Base-by-base conservation (phyloP, 2,888 invertebrate genomes). In the Pammene fasciana region DNA sequence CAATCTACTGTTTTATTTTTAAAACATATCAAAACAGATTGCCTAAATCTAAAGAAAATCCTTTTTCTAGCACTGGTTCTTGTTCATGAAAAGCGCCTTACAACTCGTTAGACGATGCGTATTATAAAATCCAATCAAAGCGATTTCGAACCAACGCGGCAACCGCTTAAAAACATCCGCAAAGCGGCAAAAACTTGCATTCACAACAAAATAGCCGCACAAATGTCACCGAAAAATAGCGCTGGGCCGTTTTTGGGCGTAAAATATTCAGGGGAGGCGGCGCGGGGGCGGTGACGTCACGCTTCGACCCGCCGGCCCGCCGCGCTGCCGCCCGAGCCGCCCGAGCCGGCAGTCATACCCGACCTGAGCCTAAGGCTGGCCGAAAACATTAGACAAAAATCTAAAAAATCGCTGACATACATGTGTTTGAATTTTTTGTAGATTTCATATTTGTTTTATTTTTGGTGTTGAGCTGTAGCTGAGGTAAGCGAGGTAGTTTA, bases 231-330 rank as follows among this genome's bases (percentile, higher is more conserved):
- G 60, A 70, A 70, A 70, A 68, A 70, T 48, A 78, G 82, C 80
- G 77, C 72, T 80, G 79, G 77, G 83, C 85, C 82, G 82, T 86
- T 84, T 84, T 83, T 84, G 82, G 77, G 82, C 83, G 86, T 87
- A 85, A 87, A 87, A 86, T 87, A 86, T 88, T 85, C 85, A 85
- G 82, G 79, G 78, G 76, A 80, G 78, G 78, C 78, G 76, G 75
- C 73, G 77, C 80, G 80, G 74, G 26, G 73, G 79, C 52, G 65
- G 72, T 90, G 90, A 90, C 90, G 90, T 90, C 90, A 90, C 79
- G 73, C 57, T 82, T 83, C 85, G 85, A 85, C 85, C 87, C 87
- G 86, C 82, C 85, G 85, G 84, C 85, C 87, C 87, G 86, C 82
- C 88, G 82, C 79, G 72, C 83, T 85, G 86, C 86, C 87, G 87